Evolutionary conservation across 1,140 invertebrate genomes (phyloP), one percentile per base, ranked within the genome.

Genomic region (Drosophila burlai): DNA sequence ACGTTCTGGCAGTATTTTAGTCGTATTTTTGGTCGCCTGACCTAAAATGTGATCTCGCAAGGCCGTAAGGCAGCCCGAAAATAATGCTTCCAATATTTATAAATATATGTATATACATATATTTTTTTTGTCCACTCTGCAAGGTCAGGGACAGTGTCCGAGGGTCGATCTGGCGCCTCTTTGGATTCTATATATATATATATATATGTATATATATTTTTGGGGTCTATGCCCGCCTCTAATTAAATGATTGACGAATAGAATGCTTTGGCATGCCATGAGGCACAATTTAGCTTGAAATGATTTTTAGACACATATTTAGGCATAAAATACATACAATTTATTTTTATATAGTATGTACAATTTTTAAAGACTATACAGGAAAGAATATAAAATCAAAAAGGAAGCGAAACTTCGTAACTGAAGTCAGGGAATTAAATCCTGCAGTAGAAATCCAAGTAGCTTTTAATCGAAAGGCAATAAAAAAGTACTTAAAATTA

Each of bases 161-260:
- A 57, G 43, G 50, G 50, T 69, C 18, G 36, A n/a, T 29, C 16
- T 49, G 59, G 34, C 24, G 42, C 21, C 34, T 60, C 21, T 66
- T 18, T 61, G 55, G n/a, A 31, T 38, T 63, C 58, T 34, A 5
- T 15, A n/a, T n/a, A 15, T 6, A 24, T 24, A 46, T 16, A 7
- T 18, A 13, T 18, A 43, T 43, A 11, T 45, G 4, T 29, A 16
- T 47, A 31, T 29, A 29, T 31, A n/a, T 29, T 34, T 47, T 24
- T 34, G 38, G 59, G 52, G 54, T 59, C 38, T 58, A 16, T 55
- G 62, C 7, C 65, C 34, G 24, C 38, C 16, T 31, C 10, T 52
- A 72, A 72, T 72, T 69, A 49, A 72, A 45, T 26, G 64, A 69
- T 69, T 15, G 5, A 6, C 42, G 34, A 49, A 72, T 72, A 49